These are phyloP conservation scores for Sternarchorhynchus goeldii DNA, from an alignment of 2,797 vertebrate genomes.

Conservation along the genomic window DNA sequence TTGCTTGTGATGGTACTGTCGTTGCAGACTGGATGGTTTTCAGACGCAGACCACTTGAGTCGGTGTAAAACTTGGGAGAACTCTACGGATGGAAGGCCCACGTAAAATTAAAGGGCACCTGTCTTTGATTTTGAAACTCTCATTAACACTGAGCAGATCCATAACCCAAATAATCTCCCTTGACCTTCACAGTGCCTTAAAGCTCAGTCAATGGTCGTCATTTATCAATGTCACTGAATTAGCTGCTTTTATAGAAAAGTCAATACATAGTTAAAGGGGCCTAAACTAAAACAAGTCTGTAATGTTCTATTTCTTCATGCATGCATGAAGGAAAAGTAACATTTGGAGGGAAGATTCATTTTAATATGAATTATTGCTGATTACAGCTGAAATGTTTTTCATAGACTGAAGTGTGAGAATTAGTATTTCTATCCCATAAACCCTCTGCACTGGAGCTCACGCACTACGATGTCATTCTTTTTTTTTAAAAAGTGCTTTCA, in stretches of 20 bases:
- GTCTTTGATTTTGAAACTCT: slow-evolving; percentile 60
- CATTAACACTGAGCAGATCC: slow-evolving; percentile 72
- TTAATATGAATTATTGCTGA: slow-evolving; percentile 8
- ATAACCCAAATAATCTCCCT: slow-evolving; percentile 72
- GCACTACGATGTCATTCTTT: slow-evolving; percentile 15
- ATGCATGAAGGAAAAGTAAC: neutral
- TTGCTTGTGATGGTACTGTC: slow-evolving; percentile 5
- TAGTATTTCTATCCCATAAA: slow-evolving; percentile 29
- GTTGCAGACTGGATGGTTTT: neutral
- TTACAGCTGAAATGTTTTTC: slow-evolving; percentile 20
- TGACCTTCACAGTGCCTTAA: slow-evolving; percentile 64
- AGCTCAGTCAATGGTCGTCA: slow-evolving; percentile 63
- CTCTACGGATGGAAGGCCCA: slow-evolving; percentile 21
- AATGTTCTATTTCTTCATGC: neutral
- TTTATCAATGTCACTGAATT: slow-evolving; percentile 66
- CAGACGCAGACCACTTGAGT: neutral
- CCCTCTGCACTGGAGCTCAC: slow-evolving; percentile 26
- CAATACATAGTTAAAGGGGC: slow-evolving; percentile 37
- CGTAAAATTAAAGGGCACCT: slow-evolving; percentile 58
- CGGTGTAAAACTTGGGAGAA: slow-evolving; percentile 12
- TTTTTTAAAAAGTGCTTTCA: too few species aligned
- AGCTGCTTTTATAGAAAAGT: slow-evolving; percentile 64
- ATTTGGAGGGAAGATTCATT: slow-evolving; percentile 16
- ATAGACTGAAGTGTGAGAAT: slow-evolving; percentile 27
- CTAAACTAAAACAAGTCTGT: slow-evolving; percentile 25